Conservation (phyloP, 1,140 invertebrate genomes). For the Cotesia chilonis region DNA sequence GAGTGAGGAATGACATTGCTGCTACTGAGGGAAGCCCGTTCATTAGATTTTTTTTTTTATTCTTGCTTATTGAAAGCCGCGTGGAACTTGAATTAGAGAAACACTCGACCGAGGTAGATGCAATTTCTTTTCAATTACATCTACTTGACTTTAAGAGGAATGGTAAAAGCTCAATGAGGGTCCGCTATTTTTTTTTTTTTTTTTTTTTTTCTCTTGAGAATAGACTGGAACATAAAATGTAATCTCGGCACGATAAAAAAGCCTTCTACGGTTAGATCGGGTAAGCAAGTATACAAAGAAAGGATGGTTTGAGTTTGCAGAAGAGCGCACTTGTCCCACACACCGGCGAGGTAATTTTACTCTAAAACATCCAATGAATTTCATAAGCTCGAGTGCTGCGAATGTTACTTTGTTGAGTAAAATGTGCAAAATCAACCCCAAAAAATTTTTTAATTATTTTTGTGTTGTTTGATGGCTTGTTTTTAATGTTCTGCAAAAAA, state of each 20-base stretch:
- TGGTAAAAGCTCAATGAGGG: slow-evolving; percentile 31
- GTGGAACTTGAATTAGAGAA: slow-evolving; percentile 35
- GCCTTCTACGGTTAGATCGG: slow-evolving; percentile 10
- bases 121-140: slow-evolving; percentile 43
- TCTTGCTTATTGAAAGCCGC: slow-evolving; percentile 5
- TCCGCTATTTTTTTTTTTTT: not conserved
- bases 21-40: not conserved
- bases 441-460: no score
- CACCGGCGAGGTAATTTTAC: slow-evolving; percentile 22
- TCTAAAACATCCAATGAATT: slow-evolving; percentile 28
- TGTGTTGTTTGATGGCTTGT: no score
- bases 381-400: slow-evolving; percentile 27
- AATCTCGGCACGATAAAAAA: slow-evolving; percentile 29
- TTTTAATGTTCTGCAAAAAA: no score
- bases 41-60: not conserved
- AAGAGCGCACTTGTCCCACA: slow-evolving; percentile 1
- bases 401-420: no score
- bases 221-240: slow-evolving; percentile 25
- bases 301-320: not conserved
- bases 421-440: no score
- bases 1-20: not conserved
- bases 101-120: slow-evolving; percentile 36
- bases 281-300: slow-evolving; percentile 18
- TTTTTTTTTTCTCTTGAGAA: slow-evolving; percentile 18
- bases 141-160: slow-evolving; percentile 27